Percentiles rank a stretch among this genome's conserved stretches.
phyloP scores from a whole-genome alignment of 1,140 invertebrate species.

The Euborellia annulipes region DNA sequence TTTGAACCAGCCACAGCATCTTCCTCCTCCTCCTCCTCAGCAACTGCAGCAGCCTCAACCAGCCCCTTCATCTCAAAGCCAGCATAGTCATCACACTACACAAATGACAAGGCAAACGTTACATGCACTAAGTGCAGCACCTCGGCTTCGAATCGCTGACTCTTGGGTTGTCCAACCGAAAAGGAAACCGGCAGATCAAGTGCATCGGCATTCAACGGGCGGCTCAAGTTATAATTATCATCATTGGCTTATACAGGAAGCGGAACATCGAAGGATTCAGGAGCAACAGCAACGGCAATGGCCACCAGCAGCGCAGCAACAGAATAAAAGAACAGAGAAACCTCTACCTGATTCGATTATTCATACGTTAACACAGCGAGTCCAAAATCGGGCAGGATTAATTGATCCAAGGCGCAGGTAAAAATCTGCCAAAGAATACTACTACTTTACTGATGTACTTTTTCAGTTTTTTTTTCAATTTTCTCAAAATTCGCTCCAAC shows the following conservation, averaged over 20 bases:
- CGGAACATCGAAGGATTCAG: constrained; percentile 65
- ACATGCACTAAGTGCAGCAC: constrained; percentile 60
- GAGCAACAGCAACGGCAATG: constrained; percentile 43
- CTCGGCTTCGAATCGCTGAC: constrained; percentile 48
- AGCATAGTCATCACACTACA: constrained; percentile 23
- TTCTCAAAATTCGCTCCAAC: too few relatives aligned
- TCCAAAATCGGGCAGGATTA: constrained; percentile 39
- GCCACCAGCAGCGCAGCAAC: constrained; percentile 16
- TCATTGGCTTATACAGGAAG: constrained; percentile 84
- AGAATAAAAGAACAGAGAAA: constrained; percentile 28
- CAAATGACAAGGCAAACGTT: constrained; percentile 61
- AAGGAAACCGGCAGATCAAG: constrained; percentile 37
- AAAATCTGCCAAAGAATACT: too few relatives aligned
- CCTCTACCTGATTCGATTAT: constrained; percentile 52
- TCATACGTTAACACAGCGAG: constrained; percentile 51
- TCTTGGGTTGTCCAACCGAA: constrained; percentile 56
- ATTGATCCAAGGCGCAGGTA: constrained; percentile 28
- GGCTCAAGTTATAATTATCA: constrained; percentile 54
- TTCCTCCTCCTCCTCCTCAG: not conserved
- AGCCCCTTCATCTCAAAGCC: not conserved
- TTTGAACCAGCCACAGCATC: not conserved
- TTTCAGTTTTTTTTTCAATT: too few relatives aligned
- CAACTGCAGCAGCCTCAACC: not conserved
- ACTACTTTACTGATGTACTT: too few relatives aligned
- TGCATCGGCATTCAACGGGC: constrained; percentile 22